These are phyloP conservation scores for Lordiphosa andalusiaca DNA, from an alignment of 2,888 invertebrate species.

Conservation along the genomic window DNA sequence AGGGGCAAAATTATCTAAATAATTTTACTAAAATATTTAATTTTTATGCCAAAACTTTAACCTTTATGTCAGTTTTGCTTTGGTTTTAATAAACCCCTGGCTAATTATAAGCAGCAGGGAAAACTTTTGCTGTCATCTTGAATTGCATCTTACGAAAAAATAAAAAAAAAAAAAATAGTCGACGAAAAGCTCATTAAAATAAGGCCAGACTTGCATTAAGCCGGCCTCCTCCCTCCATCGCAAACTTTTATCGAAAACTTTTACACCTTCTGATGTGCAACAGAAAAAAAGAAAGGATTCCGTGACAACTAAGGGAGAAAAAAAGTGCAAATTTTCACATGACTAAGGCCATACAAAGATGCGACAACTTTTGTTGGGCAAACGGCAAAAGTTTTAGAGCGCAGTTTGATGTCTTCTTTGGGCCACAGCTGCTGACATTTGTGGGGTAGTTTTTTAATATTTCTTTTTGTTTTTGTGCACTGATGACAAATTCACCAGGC, in stretches of 20 bases:
- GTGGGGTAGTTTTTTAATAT: conserved; percentile 26
- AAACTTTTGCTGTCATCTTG: conserved; percentile 35
- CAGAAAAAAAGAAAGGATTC: conserved; percentile 11
- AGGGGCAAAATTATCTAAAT: conserved; percentile 39
- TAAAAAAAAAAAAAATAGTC: conserved; percentile 13
- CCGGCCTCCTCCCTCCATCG: conserved; percentile 10
- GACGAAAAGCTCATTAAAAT: conserved; percentile 65
- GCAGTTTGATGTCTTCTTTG: conserved; percentile 50
- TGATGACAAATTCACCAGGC: conserved; percentile 46
- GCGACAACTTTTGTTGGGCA: conserved; percentile 30
- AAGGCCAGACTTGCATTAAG: conserved; percentile 37
- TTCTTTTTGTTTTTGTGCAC: conserved; percentile 7
- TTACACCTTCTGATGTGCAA: conserved; percentile 52
- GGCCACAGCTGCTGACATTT: conserved; percentile 24
- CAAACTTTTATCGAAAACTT: conserved; percentile 46
- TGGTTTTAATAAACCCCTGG: conserved; percentile 5
- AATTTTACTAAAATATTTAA: conserved; percentile 42
- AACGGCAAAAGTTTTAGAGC: conserved; percentile 41
- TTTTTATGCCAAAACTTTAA: conserved; percentile 3
- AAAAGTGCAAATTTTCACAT: conserved; percentile 43
- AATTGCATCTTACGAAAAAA: conserved; percentile 29
- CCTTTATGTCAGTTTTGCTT: neutral
- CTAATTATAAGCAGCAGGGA: conserved; percentile 39
- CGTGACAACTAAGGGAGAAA: conserved; percentile 18
- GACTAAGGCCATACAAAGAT: conserved; percentile 33